Percentiles rank a stretch among this genome's conserved stretches.
These are phyloP conservation scores for Chionis minor DNA, from an alignment of 2,113 vertebrate genomes.

Conservation along the genomic window DNA sequence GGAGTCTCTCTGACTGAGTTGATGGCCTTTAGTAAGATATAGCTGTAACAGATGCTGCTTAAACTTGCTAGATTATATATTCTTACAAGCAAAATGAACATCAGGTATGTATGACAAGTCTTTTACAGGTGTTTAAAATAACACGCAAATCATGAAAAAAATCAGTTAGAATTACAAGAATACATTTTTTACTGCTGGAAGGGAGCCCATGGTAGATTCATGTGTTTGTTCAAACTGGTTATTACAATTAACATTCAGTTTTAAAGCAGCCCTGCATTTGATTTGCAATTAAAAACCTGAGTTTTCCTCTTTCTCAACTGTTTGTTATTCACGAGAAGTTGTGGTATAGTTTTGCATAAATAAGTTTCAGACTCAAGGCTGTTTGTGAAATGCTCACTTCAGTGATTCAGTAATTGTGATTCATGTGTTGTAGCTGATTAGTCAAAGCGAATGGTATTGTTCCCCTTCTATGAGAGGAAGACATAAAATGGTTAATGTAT, in stretches of 20 bases:
- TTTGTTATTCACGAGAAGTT: background rate
- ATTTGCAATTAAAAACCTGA: background rate
- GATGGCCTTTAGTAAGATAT: background rate
- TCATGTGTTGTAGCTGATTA: background rate
- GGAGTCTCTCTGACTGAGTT: background rate
- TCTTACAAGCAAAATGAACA: slow-evolving; percentile 35
- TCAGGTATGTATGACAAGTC: slow-evolving; percentile 4
- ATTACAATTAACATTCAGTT: background rate
- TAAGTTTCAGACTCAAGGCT: background rate
- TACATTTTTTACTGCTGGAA: background rate
- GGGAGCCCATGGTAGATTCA: background rate
- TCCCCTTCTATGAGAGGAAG: background rate
- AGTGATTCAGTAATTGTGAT: slow-evolving; percentile 4
- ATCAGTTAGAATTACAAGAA: background rate
- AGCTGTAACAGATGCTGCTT: slow-evolving; percentile 17
- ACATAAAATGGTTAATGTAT: background rate
- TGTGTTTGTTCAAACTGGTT: background rate
- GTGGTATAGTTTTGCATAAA: background rate
- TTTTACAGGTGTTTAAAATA: slow-evolving; percentile 39
- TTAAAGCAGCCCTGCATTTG: background rate
- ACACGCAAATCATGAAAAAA: background rate
- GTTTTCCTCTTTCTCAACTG: background rate
- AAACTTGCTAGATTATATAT: background rate
- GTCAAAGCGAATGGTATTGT: background rate
- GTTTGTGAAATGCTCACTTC: slow-evolving; percentile 7